phyloP scores from a whole-genome alignment of 2,888 invertebrate genomes.

The Vannuccia rotundouncinata region DNA sequence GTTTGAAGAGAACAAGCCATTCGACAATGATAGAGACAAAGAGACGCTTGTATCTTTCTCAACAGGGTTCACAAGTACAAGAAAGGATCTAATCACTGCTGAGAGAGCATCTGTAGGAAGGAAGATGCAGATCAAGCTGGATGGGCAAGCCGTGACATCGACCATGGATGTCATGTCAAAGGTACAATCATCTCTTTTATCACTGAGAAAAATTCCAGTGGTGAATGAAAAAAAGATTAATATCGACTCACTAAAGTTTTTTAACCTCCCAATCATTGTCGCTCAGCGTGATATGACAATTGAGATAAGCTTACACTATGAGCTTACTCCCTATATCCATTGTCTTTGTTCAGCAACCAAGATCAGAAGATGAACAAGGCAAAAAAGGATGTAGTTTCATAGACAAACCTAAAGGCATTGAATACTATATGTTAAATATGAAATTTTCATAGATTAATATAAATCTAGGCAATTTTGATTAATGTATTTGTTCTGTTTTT shows the following conservation, averaged over 20 bases:
- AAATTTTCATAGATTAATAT: too few relatives aligned
- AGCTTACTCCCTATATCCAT: neutral
- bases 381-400: neutral
- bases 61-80: conserved; percentile 6
- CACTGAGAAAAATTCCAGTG: neutral
- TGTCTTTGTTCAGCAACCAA: neutral
- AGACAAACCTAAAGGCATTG: neutral
- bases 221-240: neutral
- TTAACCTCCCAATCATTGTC: neutral
- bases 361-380: neutral
- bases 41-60: neutral
- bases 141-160: neutral
- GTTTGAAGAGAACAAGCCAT: neutral
- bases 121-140: neutral
- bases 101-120: neutral
- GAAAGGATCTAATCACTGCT: neutral
- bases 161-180: neutral
- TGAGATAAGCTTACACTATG: neutral
- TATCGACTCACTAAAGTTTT: too few relatives aligned
- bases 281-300: neutral
- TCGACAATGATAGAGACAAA: neutral
- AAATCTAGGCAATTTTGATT: too few relatives aligned
- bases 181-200: neutral
- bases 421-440: too few relatives aligned
- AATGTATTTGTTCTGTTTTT: too few relatives aligned